Evolutionary conservation across 2,888 invertebrate genomes (phyloP).

Genomic region (Eupithecia tripunctaria): DNA sequence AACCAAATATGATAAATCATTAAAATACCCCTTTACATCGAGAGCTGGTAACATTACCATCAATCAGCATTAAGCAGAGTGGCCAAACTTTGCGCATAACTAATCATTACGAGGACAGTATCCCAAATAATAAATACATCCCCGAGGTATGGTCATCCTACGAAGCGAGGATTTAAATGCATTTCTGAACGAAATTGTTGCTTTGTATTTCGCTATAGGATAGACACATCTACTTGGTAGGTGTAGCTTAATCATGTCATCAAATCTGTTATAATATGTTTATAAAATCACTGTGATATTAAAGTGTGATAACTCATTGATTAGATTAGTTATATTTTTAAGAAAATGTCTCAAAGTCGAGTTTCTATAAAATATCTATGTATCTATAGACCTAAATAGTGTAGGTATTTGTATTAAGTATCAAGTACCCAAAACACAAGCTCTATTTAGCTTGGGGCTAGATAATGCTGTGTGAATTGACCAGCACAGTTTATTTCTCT

Average conservation of each 20-base stretch:
- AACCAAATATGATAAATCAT: constrained; percentile 34
- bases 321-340: neutral
- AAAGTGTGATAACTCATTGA: too few relatives aligned
- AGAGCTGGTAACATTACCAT: constrained; percentile 44
- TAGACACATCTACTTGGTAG: neutral
- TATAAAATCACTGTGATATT: too few relatives aligned
- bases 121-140: constrained; percentile 53
- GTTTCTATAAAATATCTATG: too few relatives aligned
- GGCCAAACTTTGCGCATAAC: constrained; percentile 54
- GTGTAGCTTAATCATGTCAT: neutral
- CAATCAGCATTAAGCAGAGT: constrained; percentile 55
- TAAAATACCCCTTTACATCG: constrained; percentile 34
- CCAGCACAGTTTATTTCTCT: too few relatives aligned
- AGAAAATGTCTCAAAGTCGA: neutral
- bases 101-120: constrained; percentile 54
- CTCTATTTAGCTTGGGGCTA: too few relatives aligned
- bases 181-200: constrained; percentile 21
- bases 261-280: too few relatives aligned
- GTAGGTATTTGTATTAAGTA: too few relatives aligned
- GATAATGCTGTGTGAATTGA: too few relatives aligned
- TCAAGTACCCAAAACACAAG: too few relatives aligned
- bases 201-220: constrained; percentile 17
- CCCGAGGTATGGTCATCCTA: constrained; percentile 42
- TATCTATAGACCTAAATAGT: too few relatives aligned
- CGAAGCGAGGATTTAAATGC: constrained; percentile 25